Evolutionary conservation across 2,113 vertebrate species (phyloP).

Genomic region (Camelus bactrianus): DNA sequence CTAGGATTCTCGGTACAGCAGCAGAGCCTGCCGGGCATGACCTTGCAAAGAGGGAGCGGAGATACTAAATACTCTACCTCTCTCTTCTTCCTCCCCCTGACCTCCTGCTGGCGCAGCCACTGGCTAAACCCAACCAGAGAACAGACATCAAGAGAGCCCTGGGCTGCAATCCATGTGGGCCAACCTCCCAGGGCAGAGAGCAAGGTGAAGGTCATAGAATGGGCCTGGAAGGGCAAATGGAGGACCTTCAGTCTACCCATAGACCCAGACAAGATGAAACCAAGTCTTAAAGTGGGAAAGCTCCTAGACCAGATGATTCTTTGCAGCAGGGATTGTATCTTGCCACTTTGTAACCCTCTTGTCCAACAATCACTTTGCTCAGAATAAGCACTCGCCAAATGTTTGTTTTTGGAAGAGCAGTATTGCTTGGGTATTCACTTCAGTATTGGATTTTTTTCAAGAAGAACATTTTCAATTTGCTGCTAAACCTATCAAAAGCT

Average conservation of each 20-base stretch:
- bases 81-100: neutral
- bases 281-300: neutral
- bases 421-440: neutral
- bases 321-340: neutral
- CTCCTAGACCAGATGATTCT: too few species aligned
- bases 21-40: neutral
- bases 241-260: neutral
- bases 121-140: neutral
- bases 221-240: neutral
- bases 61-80: neutral
- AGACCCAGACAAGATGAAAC: neutral
- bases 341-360: neutral
- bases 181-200: neutral
- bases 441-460: slow-evolving; percentile 13
- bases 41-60: neutral
- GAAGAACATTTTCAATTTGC: slow-evolving; percentile 69
- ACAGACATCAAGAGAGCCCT: neutral
- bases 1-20: neutral
- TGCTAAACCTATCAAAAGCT: slow-evolving; percentile 65
- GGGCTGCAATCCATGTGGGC: neutral
- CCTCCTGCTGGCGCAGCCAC: neutral
- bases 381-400: neutral
- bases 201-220: neutral
- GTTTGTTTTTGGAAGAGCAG: neutral
- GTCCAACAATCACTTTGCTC: neutral